Base-by-base conservation (phyloP, 2,113 vertebrate species). In the Anthoscopus minutus region DNA sequence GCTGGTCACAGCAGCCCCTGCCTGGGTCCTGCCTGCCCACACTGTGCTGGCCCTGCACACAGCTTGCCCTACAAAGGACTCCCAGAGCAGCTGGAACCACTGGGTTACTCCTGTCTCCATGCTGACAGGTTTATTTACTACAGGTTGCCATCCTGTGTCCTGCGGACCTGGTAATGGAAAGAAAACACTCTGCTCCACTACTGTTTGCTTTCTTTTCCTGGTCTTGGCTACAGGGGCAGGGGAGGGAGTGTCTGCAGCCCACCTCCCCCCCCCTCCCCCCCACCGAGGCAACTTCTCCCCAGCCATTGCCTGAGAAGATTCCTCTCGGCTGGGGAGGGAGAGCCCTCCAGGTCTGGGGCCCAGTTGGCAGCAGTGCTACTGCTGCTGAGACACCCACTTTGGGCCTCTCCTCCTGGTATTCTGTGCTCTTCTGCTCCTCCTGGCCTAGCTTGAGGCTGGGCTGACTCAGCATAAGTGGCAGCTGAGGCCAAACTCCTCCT, bases 271-370 rank as follows among this genome's bases (percentile, higher is more conserved):
- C n/a, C n/a, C n/a, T n/a, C n/a, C 22, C 40, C 28, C 56, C 13
- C 4, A 13, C n/a, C n/a, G n/a, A 48, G 30, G 54, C 60, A 58
- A 51, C 40, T 38, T 31, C 50, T 70, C 31, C 42, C 33, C 10
- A 10, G 57, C 47, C 35, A 15, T 15, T 2, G 2, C 23, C 38
- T 4, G 5, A 9, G 12, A 11, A 0, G 1, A 33, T 37, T 82
- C 28, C 57, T 56, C 13, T 47, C 38, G 9, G 6, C 24, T 9
- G 6, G 4, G 33, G 19, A 31, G 7, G n/a, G 16, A 15, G 28
- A 35, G 33, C 27, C 13, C 22, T 45, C 22, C 7, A 3, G 54
- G 42, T 30, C 31, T 31, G 37, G 37, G 22, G 33, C 30, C 30
- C 27, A 31, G 35, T 12, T 50, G 38, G 23, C 47, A 56, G 22